phyloP scores from a whole-genome alignment of 2,888 invertebrate species.

The Chloromyia formosa region DNA sequence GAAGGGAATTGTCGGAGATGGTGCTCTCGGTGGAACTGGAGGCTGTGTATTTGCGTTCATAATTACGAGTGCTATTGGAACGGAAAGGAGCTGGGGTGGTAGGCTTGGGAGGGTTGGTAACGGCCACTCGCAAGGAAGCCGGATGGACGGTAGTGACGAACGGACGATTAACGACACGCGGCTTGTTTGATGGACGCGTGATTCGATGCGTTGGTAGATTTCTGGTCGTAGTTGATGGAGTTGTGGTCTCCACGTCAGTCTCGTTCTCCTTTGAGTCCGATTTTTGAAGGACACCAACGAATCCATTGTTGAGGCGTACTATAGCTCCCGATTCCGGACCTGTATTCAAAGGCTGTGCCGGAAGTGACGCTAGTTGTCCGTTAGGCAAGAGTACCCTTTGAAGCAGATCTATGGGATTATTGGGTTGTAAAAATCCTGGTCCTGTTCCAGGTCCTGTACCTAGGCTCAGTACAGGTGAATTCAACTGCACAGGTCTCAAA shows the following conservation, averaged over 20 bases:
- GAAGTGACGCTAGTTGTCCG: not conserved
- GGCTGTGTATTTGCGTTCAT: slow-evolving; percentile 60
- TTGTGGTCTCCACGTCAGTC: slow-evolving; percentile 50
- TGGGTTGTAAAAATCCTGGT: not conserved
- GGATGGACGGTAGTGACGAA: slow-evolving; percentile 58
- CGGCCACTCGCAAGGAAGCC: slow-evolving; percentile 54
- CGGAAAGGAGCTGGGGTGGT: slow-evolving; percentile 58
- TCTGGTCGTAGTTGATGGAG: slow-evolving; percentile 49
- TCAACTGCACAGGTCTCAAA: not conserved
- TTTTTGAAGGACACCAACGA: slow-evolving; percentile 50
- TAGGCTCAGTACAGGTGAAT: slow-evolving; percentile 8
- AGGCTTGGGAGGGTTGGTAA: slow-evolving; percentile 52
- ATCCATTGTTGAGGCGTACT: slow-evolving; percentile 46
- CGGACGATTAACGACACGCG: slow-evolving; percentile 59
- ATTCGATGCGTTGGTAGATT: slow-evolving; percentile 52
- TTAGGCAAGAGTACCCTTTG: slow-evolving; percentile 37
- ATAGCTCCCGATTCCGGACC: slow-evolving; percentile 30
- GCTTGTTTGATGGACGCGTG: slow-evolving; percentile 53
- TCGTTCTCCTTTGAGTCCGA: slow-evolving; percentile 51
- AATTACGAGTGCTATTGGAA: slow-evolving; percentile 59
- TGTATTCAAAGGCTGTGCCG: not conserved
- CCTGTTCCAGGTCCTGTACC: not conserved
- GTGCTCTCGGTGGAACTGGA: slow-evolving; percentile 54
- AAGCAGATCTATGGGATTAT: slow-evolving; percentile 50
- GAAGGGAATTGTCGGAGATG: slow-evolving; percentile 56